Evolutionary conservation across 2,113 vertebrate genomes (phyloP).

Genomic region (Pelvicachromis taeniatus): DNA sequence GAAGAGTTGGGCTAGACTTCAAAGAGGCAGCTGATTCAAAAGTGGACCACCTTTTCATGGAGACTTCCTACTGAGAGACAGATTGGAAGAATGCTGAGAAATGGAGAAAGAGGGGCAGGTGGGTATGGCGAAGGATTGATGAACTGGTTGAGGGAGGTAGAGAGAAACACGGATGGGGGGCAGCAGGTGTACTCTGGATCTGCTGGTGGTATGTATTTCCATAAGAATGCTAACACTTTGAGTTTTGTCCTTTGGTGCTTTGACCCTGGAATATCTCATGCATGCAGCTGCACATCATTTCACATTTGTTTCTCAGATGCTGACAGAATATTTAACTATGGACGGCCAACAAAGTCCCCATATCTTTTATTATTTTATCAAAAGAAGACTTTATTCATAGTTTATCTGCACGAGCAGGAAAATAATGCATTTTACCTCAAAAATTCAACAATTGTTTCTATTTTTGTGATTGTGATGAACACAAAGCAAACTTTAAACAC

Average conservation of each 20-base stretch:
- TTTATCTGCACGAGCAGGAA: not conserved
- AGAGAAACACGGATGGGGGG: not conserved
- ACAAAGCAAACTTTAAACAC: not conserved
- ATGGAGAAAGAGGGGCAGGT: not conserved
- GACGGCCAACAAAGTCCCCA: not conserved
- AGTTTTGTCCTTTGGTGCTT: not conserved
- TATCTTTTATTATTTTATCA: not conserved
- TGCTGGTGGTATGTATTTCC: not conserved
- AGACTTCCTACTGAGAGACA: constrained; percentile 27
- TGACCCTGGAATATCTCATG: not conserved
- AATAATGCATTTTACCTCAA: not conserved
- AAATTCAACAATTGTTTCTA: fast-evolving
- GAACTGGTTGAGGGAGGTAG: not conserved
- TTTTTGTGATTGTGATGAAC: not conserved
- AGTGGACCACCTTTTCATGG: constrained; percentile 43
- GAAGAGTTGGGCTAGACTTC: constrained; percentile 44
- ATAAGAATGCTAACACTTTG: not conserved
- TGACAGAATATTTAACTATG: not conserved
- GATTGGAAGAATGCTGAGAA: constrained; percentile 7
- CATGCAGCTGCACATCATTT: not conserved
- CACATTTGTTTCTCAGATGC: not conserved
- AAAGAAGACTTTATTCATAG: not conserved
- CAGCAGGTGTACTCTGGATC: not conserved
- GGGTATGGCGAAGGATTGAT: not conserved
- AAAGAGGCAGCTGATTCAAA: constrained; percentile 37